A percentile compares a stretch with the other conserved stretches of the same genome.
phyloP scores from a whole-genome alignment of 2,113 vertebrate species.

The Sardina pilchardus region DNA sequence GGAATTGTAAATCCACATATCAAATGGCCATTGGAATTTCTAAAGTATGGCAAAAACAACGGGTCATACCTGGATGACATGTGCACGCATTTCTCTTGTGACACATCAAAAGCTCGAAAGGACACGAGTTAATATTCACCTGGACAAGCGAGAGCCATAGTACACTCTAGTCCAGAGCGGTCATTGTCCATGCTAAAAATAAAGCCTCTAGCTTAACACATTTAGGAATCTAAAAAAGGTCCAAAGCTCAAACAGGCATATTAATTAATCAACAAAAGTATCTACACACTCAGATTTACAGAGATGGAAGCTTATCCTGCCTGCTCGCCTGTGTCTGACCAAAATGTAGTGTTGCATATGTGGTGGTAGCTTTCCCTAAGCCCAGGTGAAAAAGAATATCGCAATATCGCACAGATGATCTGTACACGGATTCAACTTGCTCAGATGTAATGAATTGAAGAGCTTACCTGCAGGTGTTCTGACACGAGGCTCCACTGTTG shows the following conservation, averaged over 20 bases:
- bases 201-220: not conserved
- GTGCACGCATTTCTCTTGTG: not conserved
- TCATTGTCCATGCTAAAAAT: not conserved
- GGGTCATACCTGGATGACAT: too few relatives aligned
- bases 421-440: not conserved
- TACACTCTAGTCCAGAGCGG: not conserved
- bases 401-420: not conserved
- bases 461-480: slow-evolving; percentile 86
- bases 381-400: not conserved
- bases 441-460: not conserved
- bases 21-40: not conserved
- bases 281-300: not conserved
- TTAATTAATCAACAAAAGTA: not conserved
- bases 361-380: too few relatives aligned
- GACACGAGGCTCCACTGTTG: slow-evolving; percentile 84
- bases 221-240: not conserved
- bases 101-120: not conserved
- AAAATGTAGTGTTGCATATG: too few relatives aligned
- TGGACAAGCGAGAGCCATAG: not conserved
- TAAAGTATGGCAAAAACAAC: not conserved
- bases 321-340: too few relatives aligned
- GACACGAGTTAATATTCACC: not conserved
- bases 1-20: not conserved
- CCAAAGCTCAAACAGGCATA: not conserved
- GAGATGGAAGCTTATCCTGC: too few relatives aligned